Percentiles rank a stretch among this genome's conserved stretches.
Conservation (phyloP, 2,113 vertebrate genomes). For the Megalops atlanticus region DNA sequence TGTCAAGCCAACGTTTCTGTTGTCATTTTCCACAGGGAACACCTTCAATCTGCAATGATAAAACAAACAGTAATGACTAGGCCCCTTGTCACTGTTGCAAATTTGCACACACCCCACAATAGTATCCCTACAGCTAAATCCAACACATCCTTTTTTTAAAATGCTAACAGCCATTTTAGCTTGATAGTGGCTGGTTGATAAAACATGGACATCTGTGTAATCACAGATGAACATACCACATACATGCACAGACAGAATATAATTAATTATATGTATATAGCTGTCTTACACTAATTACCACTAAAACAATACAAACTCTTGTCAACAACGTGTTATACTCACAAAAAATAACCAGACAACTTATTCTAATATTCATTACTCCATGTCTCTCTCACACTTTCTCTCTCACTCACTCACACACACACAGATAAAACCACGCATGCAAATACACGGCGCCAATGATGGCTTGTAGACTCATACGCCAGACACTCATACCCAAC, state of each 20-base stretch:
- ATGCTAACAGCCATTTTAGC: background rate
- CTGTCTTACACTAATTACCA: no score
- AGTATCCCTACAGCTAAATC: background rate
- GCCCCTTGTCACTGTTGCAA: background rate
- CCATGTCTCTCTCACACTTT: background rate
- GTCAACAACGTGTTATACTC: no score
- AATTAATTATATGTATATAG: no score
- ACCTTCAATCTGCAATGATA: constrained; percentile 52
- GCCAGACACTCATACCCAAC: background rate
- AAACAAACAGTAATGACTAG: constrained; percentile 5
- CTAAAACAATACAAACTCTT: no score
- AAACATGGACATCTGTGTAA: background rate
- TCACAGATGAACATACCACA: background rate
- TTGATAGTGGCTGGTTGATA: background rate
- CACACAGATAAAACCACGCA: background rate
- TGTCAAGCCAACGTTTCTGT: constrained; percentile 60
- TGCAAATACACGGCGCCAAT: background rate
- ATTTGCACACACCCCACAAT: background rate
- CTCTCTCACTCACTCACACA: background rate
- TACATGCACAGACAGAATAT: background rate
- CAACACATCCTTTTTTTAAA: background rate
- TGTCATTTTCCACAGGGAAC: constrained; percentile 69
- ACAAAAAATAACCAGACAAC: no score
- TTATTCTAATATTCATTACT: background rate
- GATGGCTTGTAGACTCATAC: constrained; percentile 2